Percentiles rank a stretch among this genome's conserved stretches.
These are phyloP conservation scores for Rosalia funebris DNA, from an alignment of 2,888 invertebrate species.

Conservation along the genomic window DNA sequence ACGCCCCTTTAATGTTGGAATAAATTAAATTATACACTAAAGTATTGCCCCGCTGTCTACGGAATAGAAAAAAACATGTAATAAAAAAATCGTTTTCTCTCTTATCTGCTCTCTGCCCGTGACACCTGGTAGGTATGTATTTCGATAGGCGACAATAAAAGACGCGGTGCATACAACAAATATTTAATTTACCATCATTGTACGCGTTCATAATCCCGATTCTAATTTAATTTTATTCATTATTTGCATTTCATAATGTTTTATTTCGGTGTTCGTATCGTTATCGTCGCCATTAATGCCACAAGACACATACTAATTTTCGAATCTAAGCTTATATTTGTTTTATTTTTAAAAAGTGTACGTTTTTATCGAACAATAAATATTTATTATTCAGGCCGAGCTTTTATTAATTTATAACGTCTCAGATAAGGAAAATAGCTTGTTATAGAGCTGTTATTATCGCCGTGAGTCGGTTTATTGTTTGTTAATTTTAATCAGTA, in stretches of 20 bases:
- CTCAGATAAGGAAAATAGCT: conserved; percentile 39
- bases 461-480: conserved; percentile 7
- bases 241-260: conserved; percentile 43
- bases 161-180: conserved; percentile 24
- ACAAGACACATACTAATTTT: conserved; percentile 35
- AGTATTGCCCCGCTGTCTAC: conserved; percentile 16
- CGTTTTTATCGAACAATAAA: conserved; percentile 48
- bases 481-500: conserved; percentile 4
- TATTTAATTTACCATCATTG: conserved; percentile 23
- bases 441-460: conserved; percentile 14
- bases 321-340: conserved; percentile 38
- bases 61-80: not conserved
- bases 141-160: conserved; percentile 24
- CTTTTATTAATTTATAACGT: conserved; percentile 50
- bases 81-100: conserved; percentile 13
- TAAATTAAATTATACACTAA: conserved; percentile 19
- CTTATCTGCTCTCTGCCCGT: conserved; percentile 4
- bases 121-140: conserved; percentile 29
- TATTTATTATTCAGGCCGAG: conserved; percentile 46
- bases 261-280: conserved; percentile 31
- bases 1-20: not conserved
- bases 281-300: conserved; percentile 29
- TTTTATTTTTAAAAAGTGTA: conserved; percentile 38
- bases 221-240: conserved; percentile 31
- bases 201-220: conserved; percentile 29